Evolutionary conservation across 2,797 vertebrate species (phyloP).

Genomic region (Propithecus perrieri): DNA sequence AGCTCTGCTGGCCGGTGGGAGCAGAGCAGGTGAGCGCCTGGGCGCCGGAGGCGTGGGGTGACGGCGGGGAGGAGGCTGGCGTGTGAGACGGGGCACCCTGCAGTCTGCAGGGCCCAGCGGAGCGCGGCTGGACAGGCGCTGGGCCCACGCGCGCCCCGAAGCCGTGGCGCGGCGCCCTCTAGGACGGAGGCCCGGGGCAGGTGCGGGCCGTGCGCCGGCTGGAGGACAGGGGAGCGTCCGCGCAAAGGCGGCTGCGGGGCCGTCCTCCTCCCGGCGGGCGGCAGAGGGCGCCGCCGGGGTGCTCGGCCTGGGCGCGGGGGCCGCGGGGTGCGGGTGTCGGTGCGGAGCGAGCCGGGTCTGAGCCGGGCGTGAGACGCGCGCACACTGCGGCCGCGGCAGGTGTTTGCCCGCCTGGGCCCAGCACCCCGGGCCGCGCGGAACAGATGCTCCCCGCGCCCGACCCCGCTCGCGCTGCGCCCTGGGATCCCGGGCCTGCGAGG

Average conservation of each 20-base stretch:
- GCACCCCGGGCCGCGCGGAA: fast-evolving
- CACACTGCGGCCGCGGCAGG: fast-evolving
- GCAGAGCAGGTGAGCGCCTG: too few relatives aligned
- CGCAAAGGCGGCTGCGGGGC: background rate
- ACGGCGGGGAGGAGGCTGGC: fast-evolving
- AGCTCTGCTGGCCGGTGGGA: too few relatives aligned
- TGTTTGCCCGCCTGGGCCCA: background rate
- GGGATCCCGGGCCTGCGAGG: background rate
- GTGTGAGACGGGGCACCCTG: background rate
- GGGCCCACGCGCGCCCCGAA: background rate
- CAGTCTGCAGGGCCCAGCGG: background rate
- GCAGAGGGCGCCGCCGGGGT: conserved; percentile 55
- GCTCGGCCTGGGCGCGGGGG: fast-evolving
- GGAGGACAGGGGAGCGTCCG: too few relatives aligned
- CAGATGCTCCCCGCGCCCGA: background rate
- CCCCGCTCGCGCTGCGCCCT: background rate
- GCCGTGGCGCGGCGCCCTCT: background rate
- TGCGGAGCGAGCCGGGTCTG: too few relatives aligned
- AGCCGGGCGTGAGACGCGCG: fast-evolving
- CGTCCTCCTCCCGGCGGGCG: background rate
- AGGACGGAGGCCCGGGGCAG: background rate
- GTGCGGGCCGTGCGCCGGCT: too few relatives aligned
- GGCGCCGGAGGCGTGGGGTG: background rate
- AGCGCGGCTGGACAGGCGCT: background rate
- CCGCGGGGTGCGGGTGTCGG: too few relatives aligned